Base-by-base conservation (phyloP, 2,888 invertebrate genomes). In the Andrena dorsata region DNA sequence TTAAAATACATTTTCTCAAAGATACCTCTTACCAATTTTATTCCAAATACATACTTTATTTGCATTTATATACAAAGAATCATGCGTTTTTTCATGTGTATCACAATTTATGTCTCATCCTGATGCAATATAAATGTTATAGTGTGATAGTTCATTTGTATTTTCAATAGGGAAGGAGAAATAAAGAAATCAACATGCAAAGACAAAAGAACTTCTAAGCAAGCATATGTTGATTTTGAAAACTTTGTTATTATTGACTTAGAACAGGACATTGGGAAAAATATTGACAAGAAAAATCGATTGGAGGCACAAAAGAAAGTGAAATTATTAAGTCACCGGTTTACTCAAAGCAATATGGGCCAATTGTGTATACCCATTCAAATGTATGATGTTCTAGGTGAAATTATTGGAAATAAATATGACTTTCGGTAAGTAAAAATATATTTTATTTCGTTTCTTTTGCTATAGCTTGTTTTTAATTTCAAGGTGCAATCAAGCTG, bases 401-500 rank as follows among this genome's bases (percentile, higher is more conserved):
- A 93, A 83, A 58, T 88, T 0, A 90, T 93, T 41, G 93, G 92
- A 1, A 93, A 91, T 71, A 93, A 93, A 90, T 93, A 93, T 77
- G 89, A 92, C 58, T 92, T 93, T 79, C 86, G 93, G 91, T 93
- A 87, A 75, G 70, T 13, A 10, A 1, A 60, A 28, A 35, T 58
- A 53, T 51, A 70, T 76, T 58, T 32, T 56, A n/a, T 5, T 58
- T n/a, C 2, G 8, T 41, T 49, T 51, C 16, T n/a, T 51, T 30
- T 41, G 0, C 35, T 30, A 13, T 10, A 51, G 1, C 4, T 64
- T 13, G 2, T 1, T 72, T 51, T 51, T 47, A 20, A 65, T 70
- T 73, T 76, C 60, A 76, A 92, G 92, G 58, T 93, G 93, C 69
- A 92, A 92, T 79, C 90, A 92, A 70, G 84, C 91, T 60, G 71